phyloP scores from a whole-genome alignment of 2,797 vertebrate species.

The Hippoglossus hippoglossus region DNA sequence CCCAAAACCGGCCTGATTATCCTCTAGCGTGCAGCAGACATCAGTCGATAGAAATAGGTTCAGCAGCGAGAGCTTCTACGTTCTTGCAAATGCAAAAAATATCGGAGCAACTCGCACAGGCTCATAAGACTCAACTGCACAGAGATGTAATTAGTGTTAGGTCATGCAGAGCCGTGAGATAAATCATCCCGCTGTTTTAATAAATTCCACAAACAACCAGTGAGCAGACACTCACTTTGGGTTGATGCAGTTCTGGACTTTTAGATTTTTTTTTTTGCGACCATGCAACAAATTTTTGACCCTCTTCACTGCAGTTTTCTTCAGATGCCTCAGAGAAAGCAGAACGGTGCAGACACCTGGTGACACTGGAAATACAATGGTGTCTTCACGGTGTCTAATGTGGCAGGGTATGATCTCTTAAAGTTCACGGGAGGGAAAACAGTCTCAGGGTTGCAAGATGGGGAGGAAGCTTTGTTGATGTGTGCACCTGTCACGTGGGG shows the following conservation, averaged over 20 bases:
- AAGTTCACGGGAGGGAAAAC: no score
- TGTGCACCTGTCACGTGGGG: not conserved
- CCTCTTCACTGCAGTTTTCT: no score
- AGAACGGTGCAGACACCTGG: not conserved
- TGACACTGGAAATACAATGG: not conserved
- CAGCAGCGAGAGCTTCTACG: no score
- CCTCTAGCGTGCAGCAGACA: no score
- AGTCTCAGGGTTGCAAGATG: no score
- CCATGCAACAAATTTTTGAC: not conserved
- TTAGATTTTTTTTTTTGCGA: not conserved
- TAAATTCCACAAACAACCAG: slow-evolving; percentile 28
- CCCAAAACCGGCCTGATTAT: no score
- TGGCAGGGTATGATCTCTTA: no score
- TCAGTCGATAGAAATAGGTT: no score
- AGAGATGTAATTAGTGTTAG: slow-evolving; percentile 45
- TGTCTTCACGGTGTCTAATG: no score
- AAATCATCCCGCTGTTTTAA: slow-evolving; percentile 36
- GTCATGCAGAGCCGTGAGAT: slow-evolving; percentile 39
- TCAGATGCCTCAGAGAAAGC: no score
- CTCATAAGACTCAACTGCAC: slow-evolving; percentile 35
- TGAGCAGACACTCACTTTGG: slow-evolving; percentile 18
- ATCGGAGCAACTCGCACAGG: slow-evolving; percentile 12
- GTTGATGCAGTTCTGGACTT: not conserved
- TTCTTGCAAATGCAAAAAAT: no score
- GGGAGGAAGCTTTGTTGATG: not conserved